These are phyloP conservation scores for Clistopyga incitator DNA, from an alignment of 2,888 invertebrate genomes.

Conservation along the genomic window DNA sequence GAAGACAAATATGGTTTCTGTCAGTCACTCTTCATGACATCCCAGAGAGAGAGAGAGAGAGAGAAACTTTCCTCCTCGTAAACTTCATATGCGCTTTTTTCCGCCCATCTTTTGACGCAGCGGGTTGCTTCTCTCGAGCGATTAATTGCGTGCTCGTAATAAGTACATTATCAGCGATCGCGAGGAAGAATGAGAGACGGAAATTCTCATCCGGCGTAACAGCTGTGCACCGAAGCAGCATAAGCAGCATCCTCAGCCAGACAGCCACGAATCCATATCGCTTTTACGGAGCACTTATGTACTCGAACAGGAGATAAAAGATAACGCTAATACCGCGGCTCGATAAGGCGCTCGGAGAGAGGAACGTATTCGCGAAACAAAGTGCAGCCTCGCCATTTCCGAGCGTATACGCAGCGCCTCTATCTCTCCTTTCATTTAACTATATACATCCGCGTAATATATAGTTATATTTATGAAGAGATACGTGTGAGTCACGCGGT, in stretches of 20 bases:
- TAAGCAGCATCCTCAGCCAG: conserved; percentile 52
- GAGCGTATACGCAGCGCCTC: background rate
- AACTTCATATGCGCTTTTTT: background rate
- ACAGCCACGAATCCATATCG: conserved; percentile 17
- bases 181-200: background rate
- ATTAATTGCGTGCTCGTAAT: conserved; percentile 62
- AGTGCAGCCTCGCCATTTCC: conserved; percentile 22
- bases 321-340: conserved; percentile 58
- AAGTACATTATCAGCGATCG: conserved; percentile 48
- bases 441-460: background rate
- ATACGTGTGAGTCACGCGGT: conserved; percentile 37
- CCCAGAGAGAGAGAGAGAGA: conserved; percentile 20
- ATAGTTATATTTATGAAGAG: background rate
- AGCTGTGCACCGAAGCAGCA: conserved; percentile 20
- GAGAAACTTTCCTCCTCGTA: conserved; percentile 13
- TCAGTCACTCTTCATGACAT: conserved; percentile 50
- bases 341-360: conserved; percentile 47
- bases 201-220: conserved; percentile 51
- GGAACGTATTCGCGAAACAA: conserved; percentile 38
- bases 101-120: background rate
- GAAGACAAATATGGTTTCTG: conserved; percentile 51
- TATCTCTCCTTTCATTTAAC: background rate
- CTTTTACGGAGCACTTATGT: conserved; percentile 59
- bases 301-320: conserved; percentile 59
- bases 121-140: conserved; percentile 47